phyloP scores from a whole-genome alignment of 2,888 invertebrate genomes.

The Trimorus sp. region DNA sequence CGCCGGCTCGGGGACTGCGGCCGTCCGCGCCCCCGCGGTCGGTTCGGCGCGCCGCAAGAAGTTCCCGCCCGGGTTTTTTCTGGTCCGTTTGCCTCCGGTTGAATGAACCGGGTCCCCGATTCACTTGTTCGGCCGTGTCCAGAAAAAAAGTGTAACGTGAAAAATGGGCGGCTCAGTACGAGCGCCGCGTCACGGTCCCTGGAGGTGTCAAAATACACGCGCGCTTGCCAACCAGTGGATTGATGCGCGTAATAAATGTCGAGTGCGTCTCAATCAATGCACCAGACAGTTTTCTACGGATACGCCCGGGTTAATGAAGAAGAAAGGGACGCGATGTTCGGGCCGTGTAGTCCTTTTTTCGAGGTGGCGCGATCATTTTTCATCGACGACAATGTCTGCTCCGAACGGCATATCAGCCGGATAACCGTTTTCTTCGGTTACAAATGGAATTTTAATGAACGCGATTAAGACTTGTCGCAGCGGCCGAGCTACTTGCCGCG shows the following conservation, averaged over 20 bases:
- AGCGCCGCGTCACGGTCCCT: conserved; percentile 26
- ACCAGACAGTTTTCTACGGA: not conserved
- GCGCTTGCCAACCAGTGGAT: not conserved
- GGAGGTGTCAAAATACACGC: conserved; percentile 38
- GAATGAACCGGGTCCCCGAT: not conserved
- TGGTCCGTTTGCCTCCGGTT: not conserved
- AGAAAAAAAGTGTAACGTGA: conserved; percentile 16
- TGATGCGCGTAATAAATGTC: not conserved
- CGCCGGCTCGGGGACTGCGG: no score
- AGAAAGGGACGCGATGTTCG: not conserved
- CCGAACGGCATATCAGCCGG: no score
- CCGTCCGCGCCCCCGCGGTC: no score
- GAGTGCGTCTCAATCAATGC: not conserved
- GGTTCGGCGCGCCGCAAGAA: no score
- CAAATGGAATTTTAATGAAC: conserved; percentile 2
- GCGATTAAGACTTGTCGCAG: conserved; percentile 5
- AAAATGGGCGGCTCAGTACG: conserved; percentile 33
- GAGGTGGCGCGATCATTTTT: not conserved
- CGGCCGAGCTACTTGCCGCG: no score
- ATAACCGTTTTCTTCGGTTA: not conserved
- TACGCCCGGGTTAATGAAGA: not conserved
- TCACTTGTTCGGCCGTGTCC: not conserved
- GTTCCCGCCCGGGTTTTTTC: not conserved
- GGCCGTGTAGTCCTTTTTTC: not conserved
- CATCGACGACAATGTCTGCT: not conserved